These are phyloP conservation scores for Fabriciana adippe DNA, from an alignment of 2,888 invertebrate genomes.

Conservation along the genomic window DNA sequence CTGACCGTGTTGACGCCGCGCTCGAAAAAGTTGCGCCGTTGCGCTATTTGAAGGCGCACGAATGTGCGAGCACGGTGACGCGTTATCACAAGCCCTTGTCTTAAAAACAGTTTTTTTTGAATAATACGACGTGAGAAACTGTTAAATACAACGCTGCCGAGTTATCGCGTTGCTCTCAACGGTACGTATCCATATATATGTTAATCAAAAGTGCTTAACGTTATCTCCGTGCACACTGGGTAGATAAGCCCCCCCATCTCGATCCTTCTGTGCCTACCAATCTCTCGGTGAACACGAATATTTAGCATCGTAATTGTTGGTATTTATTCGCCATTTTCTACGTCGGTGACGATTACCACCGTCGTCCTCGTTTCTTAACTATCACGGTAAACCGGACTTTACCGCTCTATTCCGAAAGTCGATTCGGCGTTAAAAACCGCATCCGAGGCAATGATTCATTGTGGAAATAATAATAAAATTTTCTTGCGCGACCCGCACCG, in stretches of 20 bases:
- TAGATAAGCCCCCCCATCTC: constrained; percentile 55
- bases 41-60: constrained; percentile 82
- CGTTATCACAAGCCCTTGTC: constrained; percentile 68
- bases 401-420: constrained; percentile 66
- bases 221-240: constrained; percentile 54
- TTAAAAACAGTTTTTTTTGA: constrained; percentile 56
- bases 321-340: constrained; percentile 83
- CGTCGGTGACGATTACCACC: constrained; percentile 78
- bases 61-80: constrained; percentile 73
- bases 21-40: constrained; percentile 82
- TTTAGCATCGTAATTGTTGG: constrained; percentile 73
- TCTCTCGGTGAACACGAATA: constrained; percentile 35
- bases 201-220: constrained; percentile 46
- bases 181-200: constrained; percentile 61
- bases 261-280: constrained; percentile 32
- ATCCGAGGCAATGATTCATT: constrained; percentile 74
- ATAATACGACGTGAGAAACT: constrained; percentile 51
- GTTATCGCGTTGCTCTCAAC: constrained; percentile 42
- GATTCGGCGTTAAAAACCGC: constrained; percentile 59
- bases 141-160: constrained; percentile 48
- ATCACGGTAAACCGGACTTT: constrained; percentile 71
- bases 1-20: constrained; percentile 82
- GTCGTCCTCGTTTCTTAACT: constrained; percentile 72
- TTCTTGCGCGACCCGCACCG: constrained; percentile 47
- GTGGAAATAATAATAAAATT: constrained; percentile 70